Evolutionary conservation across 2,888 invertebrate genomes (phyloP).

Genomic region (Abrostola triplasia): DNA sequence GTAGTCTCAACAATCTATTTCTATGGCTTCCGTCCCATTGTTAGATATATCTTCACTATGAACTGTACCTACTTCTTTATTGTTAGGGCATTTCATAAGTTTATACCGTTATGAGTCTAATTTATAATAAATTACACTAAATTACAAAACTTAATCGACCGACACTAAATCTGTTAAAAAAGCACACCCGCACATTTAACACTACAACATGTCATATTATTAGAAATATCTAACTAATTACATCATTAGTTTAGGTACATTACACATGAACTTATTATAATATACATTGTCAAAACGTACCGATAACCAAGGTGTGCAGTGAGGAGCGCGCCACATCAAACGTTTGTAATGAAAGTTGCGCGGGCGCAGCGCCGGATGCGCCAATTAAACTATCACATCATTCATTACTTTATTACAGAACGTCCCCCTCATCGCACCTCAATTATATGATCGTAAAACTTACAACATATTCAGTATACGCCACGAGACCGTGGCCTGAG

Average conservation of each 20-base stretch:
- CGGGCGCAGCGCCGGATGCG: conserved; percentile 72
- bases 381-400: conserved; percentile 82
- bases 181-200: conserved; percentile 24
- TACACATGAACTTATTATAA: conserved; percentile 53
- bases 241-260: conserved; percentile 64
- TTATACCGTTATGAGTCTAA: background rate
- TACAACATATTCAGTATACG: conserved; percentile 47
- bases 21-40: conserved; percentile 38
- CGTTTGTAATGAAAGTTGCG: conserved; percentile 64
- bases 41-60: conserved; percentile 19
- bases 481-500: background rate
- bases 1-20: conserved; percentile 16
- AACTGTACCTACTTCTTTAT: conserved; percentile 7
- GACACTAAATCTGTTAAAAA: conserved; percentile 35
- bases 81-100: background rate
- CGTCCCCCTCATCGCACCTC: conserved; percentile 63
- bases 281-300: conserved; percentile 59
- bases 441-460: conserved; percentile 57
- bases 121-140: conserved; percentile 2
- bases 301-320: conserved; percentile 70
- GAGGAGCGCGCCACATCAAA: conserved; percentile 74
- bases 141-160: conserved; percentile 25
- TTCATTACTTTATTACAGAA: conserved; percentile 78
- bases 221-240: conserved; percentile 45
- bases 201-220: conserved; percentile 26